Percentiles rank a stretch among this genome's conserved stretches.
phyloP scores from a whole-genome alignment of 2,888 invertebrate genomes.

The Polymixis flavicincta region DNA sequence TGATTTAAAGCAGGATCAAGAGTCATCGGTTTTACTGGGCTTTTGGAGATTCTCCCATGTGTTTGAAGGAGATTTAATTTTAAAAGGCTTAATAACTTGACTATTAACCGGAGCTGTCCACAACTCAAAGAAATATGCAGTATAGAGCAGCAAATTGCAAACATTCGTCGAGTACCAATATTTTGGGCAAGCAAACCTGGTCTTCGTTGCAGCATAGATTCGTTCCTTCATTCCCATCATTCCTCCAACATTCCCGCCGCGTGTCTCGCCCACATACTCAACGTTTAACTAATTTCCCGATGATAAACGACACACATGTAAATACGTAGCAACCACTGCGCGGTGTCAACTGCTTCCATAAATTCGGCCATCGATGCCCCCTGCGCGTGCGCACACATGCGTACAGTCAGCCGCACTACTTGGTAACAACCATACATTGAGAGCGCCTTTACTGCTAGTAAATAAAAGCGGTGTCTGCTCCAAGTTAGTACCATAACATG shows the following conservation, averaged over 20 bases:
- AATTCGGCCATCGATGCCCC: constrained; percentile 61
- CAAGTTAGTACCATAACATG: neutral
- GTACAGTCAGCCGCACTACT: constrained; percentile 11
- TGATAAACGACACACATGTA: constrained; percentile 51
- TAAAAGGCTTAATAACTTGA: neutral
- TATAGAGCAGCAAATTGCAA: neutral
- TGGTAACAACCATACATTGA: neutral
- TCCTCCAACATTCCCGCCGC: constrained; percentile 5
- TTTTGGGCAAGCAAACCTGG: no score
- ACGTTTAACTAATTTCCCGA: constrained; percentile 55
- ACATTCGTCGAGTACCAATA: neutral
- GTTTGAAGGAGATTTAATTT: neutral
- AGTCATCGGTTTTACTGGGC: neutral
- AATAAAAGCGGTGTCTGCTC: no score
- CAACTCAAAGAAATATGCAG: neutral
- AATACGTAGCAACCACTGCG: constrained; percentile 38
- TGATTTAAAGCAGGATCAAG: neutral
- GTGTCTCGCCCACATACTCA: constrained; percentile 45
- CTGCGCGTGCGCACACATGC: constrained; percentile 63
- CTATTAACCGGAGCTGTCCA: no score
- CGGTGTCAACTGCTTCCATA: constrained; percentile 57
- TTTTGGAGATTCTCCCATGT: neutral
- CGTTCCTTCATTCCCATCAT: neutral
- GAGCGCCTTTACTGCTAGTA: neutral
- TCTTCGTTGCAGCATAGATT: no score